Evolutionary conservation across 2,113 vertebrate species (phyloP), one percentile per base, ranked within the genome.

Genomic region (Uria aalge): DNA sequence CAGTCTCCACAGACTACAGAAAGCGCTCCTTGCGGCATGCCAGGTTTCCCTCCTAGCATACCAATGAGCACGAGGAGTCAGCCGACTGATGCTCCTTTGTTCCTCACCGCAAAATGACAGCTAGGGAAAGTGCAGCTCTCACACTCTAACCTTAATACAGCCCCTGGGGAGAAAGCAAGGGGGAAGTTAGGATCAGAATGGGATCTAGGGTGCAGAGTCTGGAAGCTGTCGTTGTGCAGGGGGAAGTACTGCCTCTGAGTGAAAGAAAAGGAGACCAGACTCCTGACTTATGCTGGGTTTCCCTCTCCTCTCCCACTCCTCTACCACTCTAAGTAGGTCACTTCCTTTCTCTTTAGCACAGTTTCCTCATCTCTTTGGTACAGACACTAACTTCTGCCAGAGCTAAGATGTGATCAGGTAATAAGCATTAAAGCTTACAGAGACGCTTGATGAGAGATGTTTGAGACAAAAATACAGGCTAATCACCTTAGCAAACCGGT

Each of bases 291-390:
- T 0, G 1, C 27, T 36, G 63, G 27, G 17, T 38, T 88, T 76
- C 66, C 53, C 74, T 64, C 23, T 86, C 34, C 45, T 56, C 52
- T 69, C 27, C 7, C 36, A 26, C 62, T 69, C 24, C 38, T 76
- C 19, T 55, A 2, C 1, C 1, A n/a, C 26, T 38, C 17, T 63
- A 91, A 94, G 56, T 89, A 89, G 89, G 94, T 84, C 89, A 89
- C 60, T 96, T 95, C 86, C 79, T 89, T 95, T 88, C 68, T 69
- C 73, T 90, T 45, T 20, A 85, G 84, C 66, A 88, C 9, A 17
- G 74, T 72, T 85, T 95, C 69, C 47, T 89, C 22, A 2, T 81
- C n/a, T 57, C 41, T 91, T 67, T 55, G 26, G 32, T 71, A 71
- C 29, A 84, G 23, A 77, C 12, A 38, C 5, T 38, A 69, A 80